Evolutionary conservation across 1,140 invertebrate species (phyloP).

Genomic region (Papilio polytes): DNA sequence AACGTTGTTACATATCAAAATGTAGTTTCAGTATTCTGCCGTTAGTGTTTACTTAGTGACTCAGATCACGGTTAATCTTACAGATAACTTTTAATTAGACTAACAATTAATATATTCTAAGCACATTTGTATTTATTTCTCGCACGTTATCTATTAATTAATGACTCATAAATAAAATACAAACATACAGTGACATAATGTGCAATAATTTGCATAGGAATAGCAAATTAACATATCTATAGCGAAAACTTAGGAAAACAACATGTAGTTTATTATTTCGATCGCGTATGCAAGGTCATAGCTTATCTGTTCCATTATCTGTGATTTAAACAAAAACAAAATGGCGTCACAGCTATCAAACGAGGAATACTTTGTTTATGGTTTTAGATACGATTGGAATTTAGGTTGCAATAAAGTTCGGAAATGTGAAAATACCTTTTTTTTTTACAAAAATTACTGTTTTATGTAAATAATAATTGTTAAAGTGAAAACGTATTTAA

Average conservation of each 20-base stretch:
- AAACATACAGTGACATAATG: background rate
- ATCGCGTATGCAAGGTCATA: background rate
- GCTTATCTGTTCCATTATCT: background rate
- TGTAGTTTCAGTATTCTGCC: no score
- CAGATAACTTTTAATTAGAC: no score
- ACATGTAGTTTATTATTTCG: background rate
- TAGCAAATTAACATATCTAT: slow-evolving; percentile 7
- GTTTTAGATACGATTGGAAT: slow-evolving; percentile 5
- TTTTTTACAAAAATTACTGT: background rate
- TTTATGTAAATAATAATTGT: no score
- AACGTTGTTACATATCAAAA: no score
- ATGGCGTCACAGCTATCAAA: background rate
- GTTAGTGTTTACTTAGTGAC: no score
- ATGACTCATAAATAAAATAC: background rate
- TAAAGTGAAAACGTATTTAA: no score
- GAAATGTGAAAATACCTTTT: background rate
- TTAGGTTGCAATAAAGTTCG: background rate
- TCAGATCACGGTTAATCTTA: no score
- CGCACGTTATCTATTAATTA: background rate
- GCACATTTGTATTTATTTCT: no score
- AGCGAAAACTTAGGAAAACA: background rate
- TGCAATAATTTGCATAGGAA: slow-evolving; percentile 3
- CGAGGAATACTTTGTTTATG: background rate
- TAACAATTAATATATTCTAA: no score
- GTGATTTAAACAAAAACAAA: background rate